These are phyloP conservation scores for Arrhamphus sclerolepis DNA, from an alignment of 2,797 vertebrate species.

Conservation along the genomic window DNA sequence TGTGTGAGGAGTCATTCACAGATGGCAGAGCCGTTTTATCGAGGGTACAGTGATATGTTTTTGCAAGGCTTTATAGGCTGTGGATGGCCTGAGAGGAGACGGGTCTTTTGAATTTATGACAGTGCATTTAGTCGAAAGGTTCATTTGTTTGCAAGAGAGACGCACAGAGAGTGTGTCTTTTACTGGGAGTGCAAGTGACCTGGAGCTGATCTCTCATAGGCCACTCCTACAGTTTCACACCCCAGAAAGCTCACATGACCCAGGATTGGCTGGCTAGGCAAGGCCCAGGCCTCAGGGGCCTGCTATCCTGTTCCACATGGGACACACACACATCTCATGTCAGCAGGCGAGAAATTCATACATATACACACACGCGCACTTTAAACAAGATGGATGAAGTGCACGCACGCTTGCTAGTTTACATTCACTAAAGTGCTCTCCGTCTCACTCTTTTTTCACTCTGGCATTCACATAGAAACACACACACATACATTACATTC, in stretches of 20 bases:
- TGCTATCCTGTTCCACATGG: constrained; percentile 87
- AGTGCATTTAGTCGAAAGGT: constrained; percentile 80
- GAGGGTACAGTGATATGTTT: constrained; percentile 89
- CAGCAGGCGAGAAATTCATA: constrained; percentile 61
- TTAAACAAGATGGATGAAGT: constrained; percentile 41
- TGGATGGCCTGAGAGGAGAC: constrained; percentile 76
- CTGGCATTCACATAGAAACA: constrained; percentile 6
- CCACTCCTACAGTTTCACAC: constrained; percentile 90
- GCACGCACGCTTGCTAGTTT: constrained; percentile 24
- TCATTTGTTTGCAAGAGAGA: constrained; percentile 69
- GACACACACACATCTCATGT: constrained; percentile 58
- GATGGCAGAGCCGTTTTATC: constrained; percentile 81
- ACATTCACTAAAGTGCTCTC: constrained; percentile 52
- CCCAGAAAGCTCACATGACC: constrained; percentile 83
- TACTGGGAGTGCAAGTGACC: constrained; percentile 86
- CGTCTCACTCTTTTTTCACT: constrained; percentile 28
- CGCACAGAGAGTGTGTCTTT: constrained; percentile 68
- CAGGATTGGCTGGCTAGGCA: constrained; percentile 85
- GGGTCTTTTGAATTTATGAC: constrained; percentile 77
- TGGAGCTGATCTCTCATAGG: constrained; percentile 86
- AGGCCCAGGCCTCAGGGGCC: constrained; percentile 88
- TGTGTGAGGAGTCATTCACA: constrained; percentile 70
- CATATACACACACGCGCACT: constrained; percentile 45
- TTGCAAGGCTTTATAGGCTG: constrained; percentile 85
- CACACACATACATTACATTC: constrained; percentile 61